Evolutionary conservation across 2,888 invertebrate species (phyloP), one percentile per base, ranked within the genome.

Genomic region (Unio pictorum): DNA sequence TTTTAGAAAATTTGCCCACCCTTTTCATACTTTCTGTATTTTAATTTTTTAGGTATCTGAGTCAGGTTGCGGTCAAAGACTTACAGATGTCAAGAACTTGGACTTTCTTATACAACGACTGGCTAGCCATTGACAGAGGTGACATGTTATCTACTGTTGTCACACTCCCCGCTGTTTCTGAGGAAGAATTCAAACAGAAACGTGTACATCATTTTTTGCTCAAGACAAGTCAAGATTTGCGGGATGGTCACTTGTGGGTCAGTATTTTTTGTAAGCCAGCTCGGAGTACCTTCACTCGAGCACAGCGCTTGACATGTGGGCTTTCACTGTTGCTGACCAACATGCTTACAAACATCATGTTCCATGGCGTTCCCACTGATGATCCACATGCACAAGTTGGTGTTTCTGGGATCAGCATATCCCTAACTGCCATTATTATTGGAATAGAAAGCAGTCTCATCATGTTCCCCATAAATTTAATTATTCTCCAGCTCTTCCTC

Each of bases 331-430:
- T 90, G 11, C 66, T 86, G 23, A 74, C 81, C 8, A 82, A 84
- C 34, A 87, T 89, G 87, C 67, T 89, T 55, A 73, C 85, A 1
- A 87, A 86, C 66, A 84, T 89, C 26, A 87, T 88, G 86, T 88
- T 87, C 69, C 82, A 84, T 66, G 87, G 87, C 1, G 76, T 84
- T 15, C 83, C 83, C 0, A 78, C 79, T 8, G 82, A 83, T 57
- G 80, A 85, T 56, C 82, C 84, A 1, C 73, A 67, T 0, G 84
- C 84, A 30, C 84, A 84, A 69, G 68, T 76, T 4, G 67, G 64
- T 7, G 58, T 65, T 2, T 60, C 61, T 17, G 80, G 81, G 11
- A 70, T 83, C 15, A 64, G 66, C 0, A 63, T 85, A 11, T 81
- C 83, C n/a, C 66, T 81, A 7, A 71, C 77, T 8, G 71, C 78